These are phyloP conservation scores for Rhodophaea formosa DNA, from an alignment of 2,888 invertebrate species.

Conservation along the genomic window DNA sequence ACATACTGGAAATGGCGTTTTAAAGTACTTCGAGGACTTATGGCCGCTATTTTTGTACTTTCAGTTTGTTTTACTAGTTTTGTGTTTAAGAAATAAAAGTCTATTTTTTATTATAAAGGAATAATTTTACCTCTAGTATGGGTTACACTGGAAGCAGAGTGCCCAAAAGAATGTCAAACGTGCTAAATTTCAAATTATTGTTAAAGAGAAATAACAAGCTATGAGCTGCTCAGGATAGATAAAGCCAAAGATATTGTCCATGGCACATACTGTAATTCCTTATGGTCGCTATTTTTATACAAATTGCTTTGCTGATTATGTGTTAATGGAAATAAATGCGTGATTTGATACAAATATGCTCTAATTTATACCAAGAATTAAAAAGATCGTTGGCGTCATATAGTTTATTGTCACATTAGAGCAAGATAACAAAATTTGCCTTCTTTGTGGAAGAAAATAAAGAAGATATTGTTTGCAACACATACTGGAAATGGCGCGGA, in stretches of 20 bases:
- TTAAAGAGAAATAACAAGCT: neutral
- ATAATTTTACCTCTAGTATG: neutral
- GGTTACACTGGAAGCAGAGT: no score
- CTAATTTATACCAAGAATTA: no score
- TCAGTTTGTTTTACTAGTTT: neutral
- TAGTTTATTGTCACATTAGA: no score
- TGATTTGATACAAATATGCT: no score
- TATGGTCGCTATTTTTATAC: conserved; percentile 7
- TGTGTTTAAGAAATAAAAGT: neutral
- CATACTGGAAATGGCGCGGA: conserved; percentile 8
- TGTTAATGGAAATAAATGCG: conserved; percentile 3
- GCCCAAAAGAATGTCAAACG: no score
- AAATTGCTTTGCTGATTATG: neutral
- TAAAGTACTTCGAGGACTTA: conserved; percentile 3
- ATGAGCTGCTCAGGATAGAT: neutral
- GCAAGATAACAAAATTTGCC: no score
- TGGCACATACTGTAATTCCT: conserved; percentile 2
- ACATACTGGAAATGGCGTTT: conserved; percentile 6
- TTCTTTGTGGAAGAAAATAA: no score
- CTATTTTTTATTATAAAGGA: neutral
- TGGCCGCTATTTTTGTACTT: conserved; percentile 4
- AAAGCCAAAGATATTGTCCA: neutral
- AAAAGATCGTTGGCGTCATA: no score
- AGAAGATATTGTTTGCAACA: conserved; percentile 4
- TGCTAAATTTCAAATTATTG: no score